Conservation (phyloP, 1,140 invertebrate genomes). For the Polypedilum vanderplanki region DNA sequence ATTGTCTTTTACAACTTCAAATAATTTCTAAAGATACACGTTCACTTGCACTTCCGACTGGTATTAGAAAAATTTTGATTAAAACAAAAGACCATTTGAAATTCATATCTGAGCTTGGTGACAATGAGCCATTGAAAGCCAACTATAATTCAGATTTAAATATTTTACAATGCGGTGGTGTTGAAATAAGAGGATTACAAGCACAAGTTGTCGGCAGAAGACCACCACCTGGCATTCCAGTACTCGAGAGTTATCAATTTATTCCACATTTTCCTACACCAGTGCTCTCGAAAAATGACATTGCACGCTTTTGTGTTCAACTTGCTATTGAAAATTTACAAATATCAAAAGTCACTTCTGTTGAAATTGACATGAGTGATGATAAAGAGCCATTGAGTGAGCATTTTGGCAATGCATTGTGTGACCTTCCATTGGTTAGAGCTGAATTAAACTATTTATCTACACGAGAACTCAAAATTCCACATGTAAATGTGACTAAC, state of each 20-base stretch:
- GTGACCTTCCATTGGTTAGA: slow-evolving; percentile 52
- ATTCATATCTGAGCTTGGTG: slow-evolving; percentile 40
- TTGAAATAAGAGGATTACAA: slow-evolving; percentile 77
- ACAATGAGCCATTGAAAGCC: slow-evolving; percentile 42
- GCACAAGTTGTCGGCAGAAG: slow-evolving; percentile 68
- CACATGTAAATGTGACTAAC: slow-evolving; percentile 52
- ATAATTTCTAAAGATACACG: slow-evolving; percentile 68
- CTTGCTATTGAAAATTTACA: slow-evolving; percentile 70
- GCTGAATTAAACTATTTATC: slow-evolving; percentile 45
- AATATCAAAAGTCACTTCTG: slow-evolving; percentile 59
- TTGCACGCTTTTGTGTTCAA: slow-evolving; percentile 49
- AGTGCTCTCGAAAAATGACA: slow-evolving; percentile 40
- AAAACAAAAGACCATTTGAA: slow-evolving; percentile 62
- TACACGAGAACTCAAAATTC: slow-evolving; percentile 48
- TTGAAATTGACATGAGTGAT: slow-evolving; percentile 49
- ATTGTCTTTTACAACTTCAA: slow-evolving; percentile 86
- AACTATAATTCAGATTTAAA: slow-evolving; percentile 36
- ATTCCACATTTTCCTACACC: slow-evolving; percentile 54
- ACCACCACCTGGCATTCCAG: slow-evolving; percentile 54
- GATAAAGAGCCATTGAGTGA: slow-evolving; percentile 46
- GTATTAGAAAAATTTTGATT: slow-evolving; percentile 71
- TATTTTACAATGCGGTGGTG: slow-evolving; percentile 61
- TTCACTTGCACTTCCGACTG: slow-evolving; percentile 74
- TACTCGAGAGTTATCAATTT: slow-evolving; percentile 69
- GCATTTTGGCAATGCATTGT: slow-evolving; percentile 50